These are phyloP conservation scores for Mormyrus iriodes DNA, from an alignment of 2,113 vertebrate genomes.

Conservation along the genomic window DNA sequence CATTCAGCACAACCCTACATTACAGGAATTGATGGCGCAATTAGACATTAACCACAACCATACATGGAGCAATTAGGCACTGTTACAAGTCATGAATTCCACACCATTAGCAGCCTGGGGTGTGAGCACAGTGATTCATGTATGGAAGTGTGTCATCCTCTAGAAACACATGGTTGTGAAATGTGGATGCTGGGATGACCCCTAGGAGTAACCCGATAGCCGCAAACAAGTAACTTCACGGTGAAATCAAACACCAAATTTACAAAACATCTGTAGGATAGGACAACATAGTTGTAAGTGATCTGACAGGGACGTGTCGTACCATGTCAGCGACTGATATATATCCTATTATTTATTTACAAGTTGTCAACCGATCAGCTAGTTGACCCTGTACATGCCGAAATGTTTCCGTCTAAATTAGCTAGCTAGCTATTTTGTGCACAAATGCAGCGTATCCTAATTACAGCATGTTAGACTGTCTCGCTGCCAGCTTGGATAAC, in stretches of 20 bases:
- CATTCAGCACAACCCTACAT: not conserved
- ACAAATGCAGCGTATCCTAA: not conserved
- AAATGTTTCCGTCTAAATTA: not conserved
- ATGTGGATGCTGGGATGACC: not conserved
- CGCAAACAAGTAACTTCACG: not conserved
- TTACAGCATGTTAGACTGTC: not conserved
- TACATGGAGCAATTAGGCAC: not conserved
- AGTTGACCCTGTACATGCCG: not conserved
- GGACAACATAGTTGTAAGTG: not conserved
- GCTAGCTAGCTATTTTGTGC: not conserved
- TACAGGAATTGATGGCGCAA: not conserved
- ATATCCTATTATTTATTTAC: conserved; percentile 1
- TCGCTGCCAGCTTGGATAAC: not conserved
- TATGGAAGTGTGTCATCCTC: not conserved
- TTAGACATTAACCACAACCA: not conserved
- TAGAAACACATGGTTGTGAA: not conserved
- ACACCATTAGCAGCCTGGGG: not conserved
- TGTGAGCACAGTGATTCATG: not conserved
- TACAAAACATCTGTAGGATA: not conserved
- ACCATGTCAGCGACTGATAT: not conserved
- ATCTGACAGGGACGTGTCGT: not conserved
- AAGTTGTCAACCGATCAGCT: not conserved
- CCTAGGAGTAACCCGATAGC: not conserved
- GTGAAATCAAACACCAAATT: not conserved
- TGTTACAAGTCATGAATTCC: not conserved